Evolutionary conservation across 2,888 invertebrate species (phyloP).

Genomic region (Maniola hyperantus): DNA sequence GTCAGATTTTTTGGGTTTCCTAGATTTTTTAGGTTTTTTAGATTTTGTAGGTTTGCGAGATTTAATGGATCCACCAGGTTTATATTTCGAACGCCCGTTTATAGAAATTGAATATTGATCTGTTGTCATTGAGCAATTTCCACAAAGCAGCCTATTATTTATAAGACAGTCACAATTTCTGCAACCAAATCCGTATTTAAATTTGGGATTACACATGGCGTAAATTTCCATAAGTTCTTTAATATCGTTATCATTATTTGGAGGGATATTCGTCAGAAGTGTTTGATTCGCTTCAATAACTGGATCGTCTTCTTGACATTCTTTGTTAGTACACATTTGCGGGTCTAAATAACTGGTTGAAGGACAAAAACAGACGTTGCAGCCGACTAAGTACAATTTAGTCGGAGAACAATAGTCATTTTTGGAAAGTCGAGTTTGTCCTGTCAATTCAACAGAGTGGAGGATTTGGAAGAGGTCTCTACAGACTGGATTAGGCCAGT

Average conservation of each 20-base stretch:
- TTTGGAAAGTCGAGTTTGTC: constrained; percentile 36
- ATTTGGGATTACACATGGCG: constrained; percentile 61
- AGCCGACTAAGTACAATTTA: constrained; percentile 61
- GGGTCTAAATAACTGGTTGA: constrained; percentile 50
- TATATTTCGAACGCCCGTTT: background rate
- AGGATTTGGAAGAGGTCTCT: constrained; percentile 62
- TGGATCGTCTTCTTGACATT: constrained; percentile 52
- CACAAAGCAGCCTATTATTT: constrained; percentile 72
- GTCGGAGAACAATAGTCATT: constrained; percentile 52
- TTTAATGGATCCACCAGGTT: background rate
- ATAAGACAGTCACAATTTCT: constrained; percentile 76
- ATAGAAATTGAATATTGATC: background rate
- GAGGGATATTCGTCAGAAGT: background rate
- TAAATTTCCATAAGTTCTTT: constrained; percentile 53
- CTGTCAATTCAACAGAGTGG: constrained; percentile 53
- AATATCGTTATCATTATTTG: constrained; percentile 22
- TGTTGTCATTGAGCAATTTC: constrained; percentile 55
- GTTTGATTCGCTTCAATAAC: constrained; percentile 17
- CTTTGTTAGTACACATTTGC: constrained; percentile 55
- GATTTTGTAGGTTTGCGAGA: no score
- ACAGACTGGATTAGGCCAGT: constrained; percentile 71
- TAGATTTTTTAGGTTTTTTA: background rate
- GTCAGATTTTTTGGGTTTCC: constrained; percentile 5
- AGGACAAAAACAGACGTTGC: constrained; percentile 68
- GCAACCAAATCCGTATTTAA: constrained; percentile 74